phyloP scores from a whole-genome alignment of 2,888 invertebrate genomes.

The Heterodera filipjevi region DNA sequence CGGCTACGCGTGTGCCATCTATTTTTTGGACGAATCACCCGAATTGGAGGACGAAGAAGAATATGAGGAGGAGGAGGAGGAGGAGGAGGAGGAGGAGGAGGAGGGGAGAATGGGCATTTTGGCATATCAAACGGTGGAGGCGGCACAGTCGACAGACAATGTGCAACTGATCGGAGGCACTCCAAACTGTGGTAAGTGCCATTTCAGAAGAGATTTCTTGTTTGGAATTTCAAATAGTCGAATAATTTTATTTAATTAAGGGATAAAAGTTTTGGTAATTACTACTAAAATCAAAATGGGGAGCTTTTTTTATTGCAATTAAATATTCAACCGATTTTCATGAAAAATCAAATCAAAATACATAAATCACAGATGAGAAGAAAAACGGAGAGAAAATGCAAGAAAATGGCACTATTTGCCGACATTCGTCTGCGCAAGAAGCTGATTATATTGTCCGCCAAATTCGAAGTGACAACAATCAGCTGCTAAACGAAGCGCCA shows the following conservation, averaged over 20 bases:
- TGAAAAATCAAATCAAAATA: too few species aligned
- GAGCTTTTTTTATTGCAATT: too few species aligned
- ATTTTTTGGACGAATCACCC: not conserved
- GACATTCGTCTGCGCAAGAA: not conserved
- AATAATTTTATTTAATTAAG: too few species aligned
- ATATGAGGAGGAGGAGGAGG: not conserved
- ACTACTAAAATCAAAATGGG: too few species aligned
- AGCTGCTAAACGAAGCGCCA: not conserved
- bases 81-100: not conserved
- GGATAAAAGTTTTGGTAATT: too few species aligned
- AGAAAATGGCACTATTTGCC: not conserved
- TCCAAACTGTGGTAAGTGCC: not conserved
- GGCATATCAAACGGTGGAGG: not conserved
- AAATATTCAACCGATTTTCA: too few species aligned
- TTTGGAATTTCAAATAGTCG: too few species aligned
- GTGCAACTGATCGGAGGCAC: not conserved
- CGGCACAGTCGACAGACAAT: not conserved
- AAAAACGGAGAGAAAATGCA: not conserved
- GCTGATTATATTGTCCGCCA: not conserved
- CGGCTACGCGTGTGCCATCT: slow-evolving; percentile 6
- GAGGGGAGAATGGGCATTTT: too few species aligned
- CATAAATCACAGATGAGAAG: not conserved
- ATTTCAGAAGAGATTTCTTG: too few species aligned
- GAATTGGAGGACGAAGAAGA: not conserved
- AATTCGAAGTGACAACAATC: not conserved